Conservation (phyloP, 2,113 vertebrate genomes). For the Oryzias javanicus region DNA sequence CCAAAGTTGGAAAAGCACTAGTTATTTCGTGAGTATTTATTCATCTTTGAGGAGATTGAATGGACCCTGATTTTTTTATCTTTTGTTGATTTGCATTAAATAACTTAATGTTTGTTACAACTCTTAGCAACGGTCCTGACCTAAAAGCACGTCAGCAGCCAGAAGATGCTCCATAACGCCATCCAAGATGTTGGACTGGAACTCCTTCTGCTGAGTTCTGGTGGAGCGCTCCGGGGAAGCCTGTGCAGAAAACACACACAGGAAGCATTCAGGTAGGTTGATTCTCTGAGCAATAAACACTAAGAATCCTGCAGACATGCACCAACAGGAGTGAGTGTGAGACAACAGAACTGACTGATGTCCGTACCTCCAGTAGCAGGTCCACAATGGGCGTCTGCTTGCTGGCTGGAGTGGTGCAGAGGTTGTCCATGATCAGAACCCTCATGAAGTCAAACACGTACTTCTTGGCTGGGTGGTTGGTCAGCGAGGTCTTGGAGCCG, state of each 20-base stretch:
- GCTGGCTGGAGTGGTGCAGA: constrained; percentile 92
- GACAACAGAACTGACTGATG: too few species aligned
- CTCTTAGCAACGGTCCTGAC: constrained; percentile 72
- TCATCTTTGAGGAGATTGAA: too few species aligned
- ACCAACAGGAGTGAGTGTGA: background rate
- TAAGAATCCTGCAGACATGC: too few species aligned
- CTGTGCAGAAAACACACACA: constrained; percentile 60
- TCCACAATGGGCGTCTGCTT: constrained; percentile 96
- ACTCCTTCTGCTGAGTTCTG: constrained; percentile 97
- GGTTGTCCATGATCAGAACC: constrained; percentile 96
- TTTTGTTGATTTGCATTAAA: too few species aligned
- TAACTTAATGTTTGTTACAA: too few species aligned
- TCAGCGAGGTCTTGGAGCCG: constrained; percentile 95
- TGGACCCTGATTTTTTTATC: too few species aligned
- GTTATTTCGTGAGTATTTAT: too few species aligned
- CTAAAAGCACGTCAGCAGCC: constrained; percentile 93
- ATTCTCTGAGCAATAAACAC: too few species aligned
- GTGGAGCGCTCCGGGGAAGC: constrained; percentile 97
- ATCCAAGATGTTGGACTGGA: constrained; percentile 96
- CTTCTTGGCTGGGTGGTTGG: constrained; percentile 97
- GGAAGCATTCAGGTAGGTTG: background rate
- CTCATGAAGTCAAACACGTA: constrained; percentile 98
- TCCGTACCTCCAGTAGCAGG: constrained; percentile 89
- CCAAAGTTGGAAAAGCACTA: too few species aligned
- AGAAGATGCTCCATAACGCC: constrained; percentile 98